These are phyloP conservation scores for Sinocyclocheilus anophthalmus DNA, from an alignment of 2,113 vertebrate genomes.

Conservation along the genomic window DNA sequence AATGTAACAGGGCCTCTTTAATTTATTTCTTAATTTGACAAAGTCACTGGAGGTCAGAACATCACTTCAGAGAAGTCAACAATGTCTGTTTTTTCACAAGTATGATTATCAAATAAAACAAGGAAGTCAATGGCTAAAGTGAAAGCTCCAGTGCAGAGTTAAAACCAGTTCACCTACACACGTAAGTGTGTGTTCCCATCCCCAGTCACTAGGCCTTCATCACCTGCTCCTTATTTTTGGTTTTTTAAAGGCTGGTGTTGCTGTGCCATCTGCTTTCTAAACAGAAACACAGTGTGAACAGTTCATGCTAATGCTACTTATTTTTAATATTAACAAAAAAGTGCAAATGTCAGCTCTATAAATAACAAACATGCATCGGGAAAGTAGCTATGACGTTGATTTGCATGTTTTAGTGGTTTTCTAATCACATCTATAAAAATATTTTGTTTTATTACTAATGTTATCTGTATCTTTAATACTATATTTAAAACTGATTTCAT, in stretches of 20 bases:
- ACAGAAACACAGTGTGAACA: neutral
- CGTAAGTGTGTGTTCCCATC: conserved; percentile 73
- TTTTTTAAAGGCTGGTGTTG: conserved; percentile 90
- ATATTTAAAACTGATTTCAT: neutral
- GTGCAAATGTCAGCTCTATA: conserved; percentile 2
- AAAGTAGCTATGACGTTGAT: neutral
- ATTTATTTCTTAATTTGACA: neutral
- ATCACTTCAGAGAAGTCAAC: neutral
- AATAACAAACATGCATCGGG: neutral
- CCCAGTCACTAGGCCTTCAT: conserved; percentile 80
- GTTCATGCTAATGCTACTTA: neutral
- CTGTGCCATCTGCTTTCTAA: conserved; percentile 85
- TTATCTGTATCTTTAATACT: neutral
- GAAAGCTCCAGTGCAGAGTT: neutral
- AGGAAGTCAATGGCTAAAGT: neutral
- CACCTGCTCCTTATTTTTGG: conserved; percentile 82
- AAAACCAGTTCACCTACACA: conserved; percentile 75
- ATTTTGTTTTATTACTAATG: neutral
- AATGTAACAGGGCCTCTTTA: no score
- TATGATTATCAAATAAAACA: neutral
- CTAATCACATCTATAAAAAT: neutral
- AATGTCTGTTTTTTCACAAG: neutral
- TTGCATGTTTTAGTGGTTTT: conserved; percentile 18
- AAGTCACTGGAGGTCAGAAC: neutral
- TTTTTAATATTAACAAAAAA: neutral